Evolutionary conservation across 2,797 vertebrate species (phyloP), one percentile per base, ranked within the genome.

Genomic region (Oceanodroma leucorhoa): DNA sequence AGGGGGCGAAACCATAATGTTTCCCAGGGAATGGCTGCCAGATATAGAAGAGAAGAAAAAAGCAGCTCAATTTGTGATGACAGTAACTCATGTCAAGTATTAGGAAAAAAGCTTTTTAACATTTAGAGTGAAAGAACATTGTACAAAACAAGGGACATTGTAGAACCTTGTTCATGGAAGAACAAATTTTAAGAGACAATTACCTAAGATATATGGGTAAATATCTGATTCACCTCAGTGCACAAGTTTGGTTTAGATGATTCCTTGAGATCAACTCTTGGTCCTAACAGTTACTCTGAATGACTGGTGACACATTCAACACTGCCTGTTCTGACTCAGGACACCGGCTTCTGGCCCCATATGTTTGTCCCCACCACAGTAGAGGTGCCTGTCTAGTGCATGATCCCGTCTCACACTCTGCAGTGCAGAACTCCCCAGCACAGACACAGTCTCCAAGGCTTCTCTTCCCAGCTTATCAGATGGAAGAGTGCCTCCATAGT

Each of bases 291-390:
- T 65, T 82, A 43, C 11, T 53, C 48, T 32, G 61, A 50, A 30
- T 38, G n/a, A 73, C 34, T 21, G 26, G 14, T 41, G 26, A 61
- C 32, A 54, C 40, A 62, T 21, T 71, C 45, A 65, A 5, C 23
- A 51, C 15, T 64, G 30, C 27, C n/a, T 46, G 6, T 60, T 71
- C 36, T 43, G 22, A 57, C 48, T 66, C 29, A 53, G 51, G 66
- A 57, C 61, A 61, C 21, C 10, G 20, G 13, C 5, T 73, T 57
- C 76, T 61, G 38, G 40, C 4, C 23, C 8, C 29, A 32, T 1
- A 4, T 20, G 11, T 53, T 78, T 58, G 24, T 26, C 32, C 21
- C 1, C 0, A 6, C 5, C 43, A 26, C 13, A 14, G 32, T 0
- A 82, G 36, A 60, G 4, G 5, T 9, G 29, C 40, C 26, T 23